Conservation (phyloP, 2,888 invertebrate genomes). For the Erannis defoliaria region DNA sequence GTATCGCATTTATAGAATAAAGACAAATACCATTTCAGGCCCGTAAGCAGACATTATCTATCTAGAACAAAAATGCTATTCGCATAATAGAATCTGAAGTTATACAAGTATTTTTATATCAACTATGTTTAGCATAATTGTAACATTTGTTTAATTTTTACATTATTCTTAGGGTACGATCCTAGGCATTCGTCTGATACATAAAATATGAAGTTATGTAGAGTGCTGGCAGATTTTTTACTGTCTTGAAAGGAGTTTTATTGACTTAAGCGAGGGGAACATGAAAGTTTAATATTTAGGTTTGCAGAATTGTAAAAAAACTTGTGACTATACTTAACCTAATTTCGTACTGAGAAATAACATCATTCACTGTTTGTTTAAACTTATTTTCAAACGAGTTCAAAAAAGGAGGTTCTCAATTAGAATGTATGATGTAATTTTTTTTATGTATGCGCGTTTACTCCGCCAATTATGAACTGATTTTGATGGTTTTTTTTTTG, state of each 20-base stretch:
- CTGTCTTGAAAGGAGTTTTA: constrained; percentile 20
- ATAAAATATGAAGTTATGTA: constrained; percentile 41
- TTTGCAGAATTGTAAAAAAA: constrained; percentile 12
- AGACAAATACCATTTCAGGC: not conserved
- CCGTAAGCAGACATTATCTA: constrained; percentile 3
- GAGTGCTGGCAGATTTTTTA: constrained; percentile 32
- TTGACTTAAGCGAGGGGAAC: constrained; percentile 4
- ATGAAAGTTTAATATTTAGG: constrained; percentile 4
- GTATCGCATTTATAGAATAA: not conserved
- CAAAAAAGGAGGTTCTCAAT: too few species aligned
- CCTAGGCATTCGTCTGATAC: constrained; percentile 33
- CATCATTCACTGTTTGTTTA: not conserved
- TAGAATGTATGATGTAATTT: too few species aligned
- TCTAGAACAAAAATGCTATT: constrained; percentile 21
- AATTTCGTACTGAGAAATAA: not conserved
- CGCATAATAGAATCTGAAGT: constrained; percentile 24
- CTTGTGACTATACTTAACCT: not conserved
- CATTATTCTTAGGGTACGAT: constrained; percentile 24
- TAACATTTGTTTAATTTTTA: constrained; percentile 43
- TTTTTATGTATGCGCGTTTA: too few species aligned
- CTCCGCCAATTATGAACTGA: too few species aligned
- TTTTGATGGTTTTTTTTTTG: too few species aligned
- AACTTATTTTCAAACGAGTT: too few species aligned
- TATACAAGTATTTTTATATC: constrained; percentile 33
- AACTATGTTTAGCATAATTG: constrained; percentile 35